A percentile compares a stretch with the other conserved stretches of the same genome.
Conservation (phyloP, 2,888 invertebrate genomes). For the Oxycera nigricornis region DNA sequence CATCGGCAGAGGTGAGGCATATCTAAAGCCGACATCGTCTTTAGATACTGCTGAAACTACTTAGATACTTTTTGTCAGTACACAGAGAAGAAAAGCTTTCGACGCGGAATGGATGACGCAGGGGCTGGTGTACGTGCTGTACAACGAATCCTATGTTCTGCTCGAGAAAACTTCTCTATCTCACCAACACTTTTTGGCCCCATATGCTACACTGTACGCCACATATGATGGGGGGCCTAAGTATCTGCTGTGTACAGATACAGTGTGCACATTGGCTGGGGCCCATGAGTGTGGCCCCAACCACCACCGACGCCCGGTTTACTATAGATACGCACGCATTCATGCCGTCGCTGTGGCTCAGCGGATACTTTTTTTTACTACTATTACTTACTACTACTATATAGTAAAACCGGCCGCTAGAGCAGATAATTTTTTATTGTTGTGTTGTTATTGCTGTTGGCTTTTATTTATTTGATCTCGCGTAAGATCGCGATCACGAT, state of each 20-base stretch:
- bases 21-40: no score
- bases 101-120: background rate
- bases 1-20: no score
- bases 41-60: no score
- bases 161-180: background rate
- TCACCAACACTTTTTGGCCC: constrained; percentile 1
- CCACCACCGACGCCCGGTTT: background rate
- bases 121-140: background rate
- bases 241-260: constrained; percentile 2
- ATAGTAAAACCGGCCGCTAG: constrained; percentile 35
- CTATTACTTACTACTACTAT: constrained; percentile 34
- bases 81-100: background rate
- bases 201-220: background rate
- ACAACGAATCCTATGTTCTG: background rate
- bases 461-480: constrained; percentile 30
- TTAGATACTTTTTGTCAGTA: no score
- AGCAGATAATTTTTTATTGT: constrained; percentile 30
- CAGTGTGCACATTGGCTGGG: no score
- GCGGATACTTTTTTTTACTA: constrained; percentile 27
- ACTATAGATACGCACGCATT: constrained; percentile 29
- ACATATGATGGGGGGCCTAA: background rate
- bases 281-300: background rate
- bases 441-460: constrained; percentile 15
- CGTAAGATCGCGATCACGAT: constrained; percentile 33
- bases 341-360: background rate